Base-by-base conservation (phyloP, 2,113 vertebrate genomes). In the Perognathus longimembris region DNA sequence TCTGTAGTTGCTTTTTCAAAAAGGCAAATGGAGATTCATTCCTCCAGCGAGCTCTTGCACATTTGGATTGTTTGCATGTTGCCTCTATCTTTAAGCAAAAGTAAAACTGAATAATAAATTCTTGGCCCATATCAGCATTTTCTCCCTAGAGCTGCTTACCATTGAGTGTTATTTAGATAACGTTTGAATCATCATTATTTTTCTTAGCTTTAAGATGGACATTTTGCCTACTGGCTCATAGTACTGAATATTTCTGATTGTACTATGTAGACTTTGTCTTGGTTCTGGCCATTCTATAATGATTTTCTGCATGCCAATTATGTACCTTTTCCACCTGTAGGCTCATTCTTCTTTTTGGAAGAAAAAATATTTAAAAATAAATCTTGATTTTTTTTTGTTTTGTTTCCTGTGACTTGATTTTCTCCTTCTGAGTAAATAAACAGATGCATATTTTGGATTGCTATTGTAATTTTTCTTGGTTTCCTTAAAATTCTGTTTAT, bases 381-480 rank as follows among this genome's bases (percentile, higher is more conserved):
- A 34, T 42, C 57, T 70, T 85, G 12, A 61, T 7, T 77, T 36
- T 79, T 79, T 93, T 85, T 85, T 36, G 7, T n/a, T 85, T 85
- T 36, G 7, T 28, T 67, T 85, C 69, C 26, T 38, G 45, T 80
- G 59, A 36, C 32, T 66, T 45, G 81, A 26, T 42, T 93, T 11
- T 66, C 18, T 80, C 18, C 20, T 79, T 79, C 66, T 74, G 22
- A 90, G 81, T 57, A 42, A 66, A 89, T 61, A 40, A 59, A 66
- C 66, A 59, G 32, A 54, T 18, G 3, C 21, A 2, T 36, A 45
- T 61, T 4, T 24, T 61, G 32, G 36, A 10, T 17, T 73, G 7
- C 3, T 18, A 59, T 26, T 67, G 34, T 75, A 50, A 22, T 26
- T 70, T 74, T 38, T 24, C 59, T 86, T 81, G 26, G 86, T 69